Evolutionary conservation across 1,140 invertebrate genomes (phyloP).

Genomic region (Tenebrio molitor): DNA sequence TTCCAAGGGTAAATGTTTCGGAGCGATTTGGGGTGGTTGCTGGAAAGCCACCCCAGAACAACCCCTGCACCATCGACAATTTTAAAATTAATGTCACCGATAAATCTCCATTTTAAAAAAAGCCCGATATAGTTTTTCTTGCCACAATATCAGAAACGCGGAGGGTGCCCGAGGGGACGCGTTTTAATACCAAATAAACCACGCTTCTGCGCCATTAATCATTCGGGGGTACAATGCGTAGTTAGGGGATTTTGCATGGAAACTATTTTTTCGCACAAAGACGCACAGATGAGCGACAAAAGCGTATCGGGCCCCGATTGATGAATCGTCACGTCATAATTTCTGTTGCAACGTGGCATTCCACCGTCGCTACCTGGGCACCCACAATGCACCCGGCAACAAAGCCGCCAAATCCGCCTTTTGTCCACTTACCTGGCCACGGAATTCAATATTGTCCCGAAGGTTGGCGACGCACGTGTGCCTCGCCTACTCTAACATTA

Average conservation of each 20-base stretch:
- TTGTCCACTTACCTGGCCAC: slow-evolving; percentile 51
- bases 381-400: slow-evolving; percentile 50
- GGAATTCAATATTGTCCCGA: slow-evolving; percentile 47
- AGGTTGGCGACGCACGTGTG: no score
- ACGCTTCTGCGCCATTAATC: slow-evolving; percentile 58
- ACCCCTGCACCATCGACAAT: slow-evolving; percentile 23
- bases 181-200: slow-evolving; percentile 50
- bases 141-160: slow-evolving; percentile 38
- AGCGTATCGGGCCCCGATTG: slow-evolving; percentile 42
- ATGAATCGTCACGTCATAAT: slow-evolving; percentile 51
- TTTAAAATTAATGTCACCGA: slow-evolving; percentile 44
- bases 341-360: slow-evolving; percentile 43
- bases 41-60: slow-evolving; percentile 1
- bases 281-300: slow-evolving; percentile 40
- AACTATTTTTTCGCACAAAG: slow-evolving; percentile 54
- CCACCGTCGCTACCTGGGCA: slow-evolving; percentile 42
- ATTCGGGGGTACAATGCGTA: slow-evolving; percentile 55
- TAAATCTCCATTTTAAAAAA: slow-evolving; percentile 44
- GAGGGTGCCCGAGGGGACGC: slow-evolving; percentile 10
- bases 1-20: slow-evolving; percentile 32
- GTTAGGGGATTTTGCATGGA: slow-evolving; percentile 60
- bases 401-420: slow-evolving; percentile 52
- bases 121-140: slow-evolving; percentile 34
- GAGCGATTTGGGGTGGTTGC: background rate
- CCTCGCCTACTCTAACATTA: no score